phyloP scores from a whole-genome alignment of 2,888 invertebrate species.

The Homarus gammarus region DNA sequence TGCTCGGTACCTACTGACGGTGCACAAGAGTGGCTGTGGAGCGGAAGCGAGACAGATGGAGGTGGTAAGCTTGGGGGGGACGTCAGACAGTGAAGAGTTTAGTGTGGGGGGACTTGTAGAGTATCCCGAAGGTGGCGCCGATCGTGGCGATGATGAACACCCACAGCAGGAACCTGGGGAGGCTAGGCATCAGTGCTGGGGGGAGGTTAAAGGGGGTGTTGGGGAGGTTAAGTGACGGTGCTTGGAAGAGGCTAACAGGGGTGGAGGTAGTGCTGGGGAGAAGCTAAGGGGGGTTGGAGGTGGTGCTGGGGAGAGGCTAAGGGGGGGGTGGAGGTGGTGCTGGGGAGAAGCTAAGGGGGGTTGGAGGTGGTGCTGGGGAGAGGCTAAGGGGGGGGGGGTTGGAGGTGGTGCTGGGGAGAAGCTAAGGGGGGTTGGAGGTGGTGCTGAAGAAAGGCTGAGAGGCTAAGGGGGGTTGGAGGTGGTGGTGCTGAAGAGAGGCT shows the following conservation, averaged over 20 bases:
- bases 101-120: conserved; percentile 79
- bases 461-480: no score
- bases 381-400: neutral
- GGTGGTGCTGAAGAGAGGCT: no score
- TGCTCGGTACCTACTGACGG: conserved; percentile 8
- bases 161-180: conserved; percentile 80
- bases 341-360: no score
- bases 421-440: no score
- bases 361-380: neutral
- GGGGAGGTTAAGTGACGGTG: neutral
- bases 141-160: conserved; percentile 81
- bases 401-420: neutral
- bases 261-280: no score
- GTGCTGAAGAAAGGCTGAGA: neutral
- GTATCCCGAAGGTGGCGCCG: conserved; percentile 80
- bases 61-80: conserved; percentile 2
- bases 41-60: neutral
- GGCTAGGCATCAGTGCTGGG: conserved; percentile 11
- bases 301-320: no score
- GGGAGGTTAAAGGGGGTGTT: no score
- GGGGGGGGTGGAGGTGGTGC: no score
- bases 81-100: conserved; percentile 77
- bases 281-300: no score
- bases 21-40: neutral
- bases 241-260: neutral